Conservation (phyloP, 1,140 invertebrate species). For the Hermetia illucens region DNA sequence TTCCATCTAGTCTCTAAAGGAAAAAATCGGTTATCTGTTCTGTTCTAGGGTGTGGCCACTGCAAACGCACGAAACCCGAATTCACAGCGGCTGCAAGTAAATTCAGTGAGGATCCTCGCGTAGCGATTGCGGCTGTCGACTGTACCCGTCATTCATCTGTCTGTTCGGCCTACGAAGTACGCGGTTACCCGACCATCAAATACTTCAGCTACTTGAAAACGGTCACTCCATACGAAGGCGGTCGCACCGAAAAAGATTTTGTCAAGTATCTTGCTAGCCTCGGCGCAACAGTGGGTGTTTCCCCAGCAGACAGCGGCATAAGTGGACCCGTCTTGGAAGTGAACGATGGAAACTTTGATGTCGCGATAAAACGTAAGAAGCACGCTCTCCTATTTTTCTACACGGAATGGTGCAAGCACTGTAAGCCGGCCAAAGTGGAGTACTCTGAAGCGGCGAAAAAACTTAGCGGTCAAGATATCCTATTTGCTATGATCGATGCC, state of each 20-base stretch:
- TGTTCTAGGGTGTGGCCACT: conserved; percentile 76
- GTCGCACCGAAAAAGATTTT: conserved; percentile 56
- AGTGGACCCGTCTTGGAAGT: too few relatives aligned
- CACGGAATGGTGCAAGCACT: too few relatives aligned
- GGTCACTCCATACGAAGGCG: conserved; percentile 50
- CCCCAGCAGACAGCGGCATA: too few relatives aligned
- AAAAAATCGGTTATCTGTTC: conserved; percentile 8
- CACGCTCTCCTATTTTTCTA: too few relatives aligned
- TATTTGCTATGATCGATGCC: too few relatives aligned
- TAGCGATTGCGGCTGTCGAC: conserved; percentile 70
- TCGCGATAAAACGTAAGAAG: too few relatives aligned
- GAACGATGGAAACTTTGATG: too few relatives aligned
- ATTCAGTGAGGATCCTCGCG: conserved; percentile 55
- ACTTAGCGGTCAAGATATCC: too few relatives aligned
- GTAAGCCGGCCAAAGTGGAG: too few relatives aligned
- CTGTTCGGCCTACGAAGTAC: conserved; percentile 57
- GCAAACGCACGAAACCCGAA: conserved; percentile 78
- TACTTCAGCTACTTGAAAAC: conserved; percentile 72
- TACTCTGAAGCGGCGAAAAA: too few relatives aligned
- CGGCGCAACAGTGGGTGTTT: too few relatives aligned
- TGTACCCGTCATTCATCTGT: conserved; percentile 52
- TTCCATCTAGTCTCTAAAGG: conserved; percentile 1
- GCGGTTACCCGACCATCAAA: conserved; percentile 75
- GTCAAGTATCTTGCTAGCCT: conserved; percentile 50
- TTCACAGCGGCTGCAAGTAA: conserved; percentile 58